A percentile compares a stretch with the other conserved stretches of the same genome.
These are phyloP conservation scores for Actinia equina DNA, from an alignment of 64 coral and sea anemone genomes.

Conservation along the genomic window DNA sequence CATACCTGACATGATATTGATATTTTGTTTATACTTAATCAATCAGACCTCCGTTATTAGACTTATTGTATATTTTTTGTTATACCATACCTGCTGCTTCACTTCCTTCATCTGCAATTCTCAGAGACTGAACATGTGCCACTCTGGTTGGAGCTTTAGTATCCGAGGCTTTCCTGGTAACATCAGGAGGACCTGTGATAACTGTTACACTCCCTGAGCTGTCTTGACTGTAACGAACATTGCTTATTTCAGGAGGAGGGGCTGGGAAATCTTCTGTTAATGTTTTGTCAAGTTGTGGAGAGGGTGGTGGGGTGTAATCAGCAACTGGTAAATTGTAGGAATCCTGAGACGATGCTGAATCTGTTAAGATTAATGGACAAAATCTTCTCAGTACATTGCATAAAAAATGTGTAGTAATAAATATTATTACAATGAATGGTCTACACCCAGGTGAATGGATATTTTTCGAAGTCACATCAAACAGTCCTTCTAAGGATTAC, in stretches of 20 bases:
- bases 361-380: conserved; percentile 11
- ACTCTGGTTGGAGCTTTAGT: conserved; percentile 65
- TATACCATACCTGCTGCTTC: neutral
- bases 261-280: conserved; percentile 72
- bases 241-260: conserved; percentile 55
- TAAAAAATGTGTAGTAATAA: too few relatives aligned
- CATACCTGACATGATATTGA: neutral
- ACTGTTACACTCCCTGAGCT: conserved; percentile 57
- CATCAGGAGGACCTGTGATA: conserved; percentile 70
- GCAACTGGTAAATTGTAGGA: conserved; percentile 53
- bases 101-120: conserved; percentile 9
- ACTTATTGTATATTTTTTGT: neutral
- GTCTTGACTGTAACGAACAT: conserved; percentile 26
- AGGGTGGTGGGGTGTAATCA: conserved; percentile 83
- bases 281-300: conserved; percentile 33
- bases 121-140: conserved; percentile 65
- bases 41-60: too few relatives aligned
- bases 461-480: too few relatives aligned
- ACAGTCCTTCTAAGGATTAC: too few relatives aligned
- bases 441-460: too few relatives aligned
- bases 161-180: conserved; percentile 56
- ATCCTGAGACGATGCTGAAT: conserved; percentile 46
- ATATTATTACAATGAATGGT: too few relatives aligned
- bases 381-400: neutral
- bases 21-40: too few relatives aligned